Evolutionary conservation across 1,140 invertebrate genomes (phyloP).

Genomic region (Mamestra configurata): DNA sequence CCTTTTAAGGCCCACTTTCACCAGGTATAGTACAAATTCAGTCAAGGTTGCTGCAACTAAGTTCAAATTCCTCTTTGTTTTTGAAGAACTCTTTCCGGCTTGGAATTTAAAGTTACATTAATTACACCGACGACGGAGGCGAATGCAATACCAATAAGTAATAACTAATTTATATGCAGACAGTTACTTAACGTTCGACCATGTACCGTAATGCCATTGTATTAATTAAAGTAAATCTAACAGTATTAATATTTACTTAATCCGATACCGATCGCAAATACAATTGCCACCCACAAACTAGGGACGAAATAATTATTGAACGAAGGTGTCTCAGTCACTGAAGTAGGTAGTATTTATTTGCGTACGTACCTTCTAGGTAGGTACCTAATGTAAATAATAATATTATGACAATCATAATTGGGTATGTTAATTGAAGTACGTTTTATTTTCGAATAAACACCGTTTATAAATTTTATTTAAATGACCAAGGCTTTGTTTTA

Average conservation of each 20-base stretch:
- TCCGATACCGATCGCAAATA: slow-evolving; percentile 53
- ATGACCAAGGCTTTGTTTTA: slow-evolving; percentile 24
- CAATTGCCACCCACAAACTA: slow-evolving; percentile 65
- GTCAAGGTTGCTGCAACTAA: neutral
- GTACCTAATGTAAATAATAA: slow-evolving; percentile 18
- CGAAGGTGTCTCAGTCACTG: slow-evolving; percentile 63
- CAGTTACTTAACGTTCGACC: slow-evolving; percentile 30
- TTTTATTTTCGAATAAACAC: slow-evolving; percentile 9
- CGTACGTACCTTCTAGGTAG: slow-evolving; percentile 13
- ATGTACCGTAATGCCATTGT: slow-evolving; percentile 58
- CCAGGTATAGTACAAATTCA: neutral
- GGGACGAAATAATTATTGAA: slow-evolving; percentile 66
- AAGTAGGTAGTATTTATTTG: too few relatives aligned
- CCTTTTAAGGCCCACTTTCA: neutral
- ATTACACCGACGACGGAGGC: neutral
- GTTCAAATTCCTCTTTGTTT: neutral
- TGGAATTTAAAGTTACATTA: slow-evolving; percentile 15
- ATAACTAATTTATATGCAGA: slow-evolving; percentile 47
- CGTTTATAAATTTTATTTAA: neutral
- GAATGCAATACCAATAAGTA: slow-evolving; percentile 40
- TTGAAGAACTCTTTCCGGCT: neutral
- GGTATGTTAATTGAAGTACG: neutral
- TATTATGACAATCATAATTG: slow-evolving; percentile 5
- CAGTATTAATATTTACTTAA: slow-evolving; percentile 61
- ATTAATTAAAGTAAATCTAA: slow-evolving; percentile 63